Evolutionary conservation across 2,113 vertebrate species (phyloP).

Genomic region (Numida meleagris): DNA sequence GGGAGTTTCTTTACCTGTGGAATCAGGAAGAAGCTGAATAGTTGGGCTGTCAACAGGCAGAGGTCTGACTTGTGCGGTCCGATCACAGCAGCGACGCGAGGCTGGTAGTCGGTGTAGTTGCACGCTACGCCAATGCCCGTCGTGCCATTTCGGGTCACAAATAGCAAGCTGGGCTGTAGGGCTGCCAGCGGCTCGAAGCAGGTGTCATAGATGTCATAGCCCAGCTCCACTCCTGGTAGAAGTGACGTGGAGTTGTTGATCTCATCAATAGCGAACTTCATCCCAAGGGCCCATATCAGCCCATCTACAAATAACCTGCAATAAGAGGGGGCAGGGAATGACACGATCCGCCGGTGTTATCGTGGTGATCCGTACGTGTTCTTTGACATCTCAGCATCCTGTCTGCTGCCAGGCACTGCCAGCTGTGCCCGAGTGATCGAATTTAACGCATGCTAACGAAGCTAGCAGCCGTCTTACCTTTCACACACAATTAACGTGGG

Average conservation of each 20-base stretch:
- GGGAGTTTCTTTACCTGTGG: constrained; percentile 81
- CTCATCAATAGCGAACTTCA: constrained; percentile 89
- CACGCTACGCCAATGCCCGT: constrained; percentile 54
- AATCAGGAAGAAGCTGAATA: constrained; percentile 86
- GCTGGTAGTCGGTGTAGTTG: constrained; percentile 84
- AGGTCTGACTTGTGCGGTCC: constrained; percentile 83
- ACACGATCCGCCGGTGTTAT: fast-evolving
- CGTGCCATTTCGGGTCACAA: constrained; percentile 67
- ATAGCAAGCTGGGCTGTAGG: constrained; percentile 81
- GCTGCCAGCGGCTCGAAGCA: constrained; percentile 77
- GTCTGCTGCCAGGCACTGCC: neutral
- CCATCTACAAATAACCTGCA: constrained; percentile 74
- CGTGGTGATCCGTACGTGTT: fast-evolving
- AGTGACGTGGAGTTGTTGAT: constrained; percentile 83
- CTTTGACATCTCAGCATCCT: neutral
- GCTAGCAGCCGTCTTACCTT: constrained; percentile 65
- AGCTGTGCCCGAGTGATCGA: neutral
- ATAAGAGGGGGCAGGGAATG: neutral
- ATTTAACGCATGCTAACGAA: fast-evolving
- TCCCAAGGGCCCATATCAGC: constrained; percentile 81
- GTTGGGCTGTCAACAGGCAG: constrained; percentile 78
- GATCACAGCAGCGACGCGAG: constrained; percentile 82
- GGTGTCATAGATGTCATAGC: constrained; percentile 81
- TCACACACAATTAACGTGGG: constrained; percentile 75
- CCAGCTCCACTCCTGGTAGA: constrained; percentile 82